These are phyloP conservation scores for Labeo catla DNA, from an alignment of 2,113 vertebrate species.

Conservation along the genomic window DNA sequence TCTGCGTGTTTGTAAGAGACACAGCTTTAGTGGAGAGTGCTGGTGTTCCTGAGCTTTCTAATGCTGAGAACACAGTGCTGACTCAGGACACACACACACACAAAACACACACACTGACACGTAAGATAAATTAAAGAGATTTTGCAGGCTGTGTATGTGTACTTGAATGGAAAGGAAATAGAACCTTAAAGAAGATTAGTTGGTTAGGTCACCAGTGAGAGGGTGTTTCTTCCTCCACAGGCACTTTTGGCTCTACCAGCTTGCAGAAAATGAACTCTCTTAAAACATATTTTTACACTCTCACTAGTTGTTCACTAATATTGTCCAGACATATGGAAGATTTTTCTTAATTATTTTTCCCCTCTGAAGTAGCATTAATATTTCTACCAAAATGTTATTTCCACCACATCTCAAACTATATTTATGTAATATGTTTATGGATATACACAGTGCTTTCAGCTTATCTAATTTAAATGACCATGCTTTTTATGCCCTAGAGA, in stretches of 20 bases:
- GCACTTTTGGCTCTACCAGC: background rate
- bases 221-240: slow-evolving; percentile 1
- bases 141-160: background rate
- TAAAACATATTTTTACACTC: background rate
- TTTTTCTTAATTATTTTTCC: background rate
- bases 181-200: slow-evolving; percentile 8
- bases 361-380: background rate
- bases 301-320: background rate
- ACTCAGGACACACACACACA: background rate
- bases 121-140: background rate
- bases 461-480: background rate
- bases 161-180: slow-evolving; percentile 18
- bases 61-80: slow-evolving; percentile 23
- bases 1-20: background rate
- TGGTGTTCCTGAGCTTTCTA: background rate
- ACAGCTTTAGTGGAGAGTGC: background rate
- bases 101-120: background rate
- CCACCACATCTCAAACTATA: background rate
- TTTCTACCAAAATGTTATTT: background rate
- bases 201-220: background rate
- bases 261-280: background rate
- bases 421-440: background rate
- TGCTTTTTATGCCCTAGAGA: background rate
- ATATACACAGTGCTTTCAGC: background rate
- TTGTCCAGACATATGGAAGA: background rate